These are phyloP conservation scores for Habrosyne pyritoides DNA, from an alignment of 2,888 invertebrate genomes.

Conservation along the genomic window DNA sequence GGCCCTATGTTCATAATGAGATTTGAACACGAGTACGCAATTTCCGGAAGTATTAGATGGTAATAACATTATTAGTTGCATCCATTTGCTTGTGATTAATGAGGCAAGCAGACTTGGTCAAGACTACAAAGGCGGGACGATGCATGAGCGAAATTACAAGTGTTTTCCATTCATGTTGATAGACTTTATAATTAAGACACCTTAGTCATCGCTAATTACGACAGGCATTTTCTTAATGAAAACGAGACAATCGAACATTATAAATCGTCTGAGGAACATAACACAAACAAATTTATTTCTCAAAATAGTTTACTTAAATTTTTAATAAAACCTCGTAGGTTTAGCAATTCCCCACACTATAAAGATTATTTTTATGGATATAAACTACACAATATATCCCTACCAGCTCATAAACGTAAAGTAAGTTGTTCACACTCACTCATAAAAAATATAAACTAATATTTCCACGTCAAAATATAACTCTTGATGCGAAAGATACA, in stretches of 20 bases:
- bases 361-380: background rate
- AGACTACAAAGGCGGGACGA: constrained; percentile 16
- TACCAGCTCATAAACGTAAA: background rate
- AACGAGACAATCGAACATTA: background rate
- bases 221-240: no score
- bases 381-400: background rate
- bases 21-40: constrained; percentile 47
- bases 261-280: background rate
- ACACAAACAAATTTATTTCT: background rate
- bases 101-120: constrained; percentile 11
- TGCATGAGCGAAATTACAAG: constrained; percentile 16
- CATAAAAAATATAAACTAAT: background rate
- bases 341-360: background rate
- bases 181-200: background rate
- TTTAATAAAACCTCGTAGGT: background rate
- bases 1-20: constrained; percentile 45
- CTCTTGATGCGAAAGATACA: background rate
- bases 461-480: background rate
- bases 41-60: constrained; percentile 42
- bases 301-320: no score
- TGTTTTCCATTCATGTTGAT: background rate
- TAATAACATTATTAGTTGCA: constrained; percentile 43
- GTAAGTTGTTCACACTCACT: background rate
- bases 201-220: background rate
- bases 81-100: constrained; percentile 26